These are phyloP conservation scores for Timema cristinae DNA, from an alignment of 2,888 invertebrate species.

Conservation along the genomic window DNA sequence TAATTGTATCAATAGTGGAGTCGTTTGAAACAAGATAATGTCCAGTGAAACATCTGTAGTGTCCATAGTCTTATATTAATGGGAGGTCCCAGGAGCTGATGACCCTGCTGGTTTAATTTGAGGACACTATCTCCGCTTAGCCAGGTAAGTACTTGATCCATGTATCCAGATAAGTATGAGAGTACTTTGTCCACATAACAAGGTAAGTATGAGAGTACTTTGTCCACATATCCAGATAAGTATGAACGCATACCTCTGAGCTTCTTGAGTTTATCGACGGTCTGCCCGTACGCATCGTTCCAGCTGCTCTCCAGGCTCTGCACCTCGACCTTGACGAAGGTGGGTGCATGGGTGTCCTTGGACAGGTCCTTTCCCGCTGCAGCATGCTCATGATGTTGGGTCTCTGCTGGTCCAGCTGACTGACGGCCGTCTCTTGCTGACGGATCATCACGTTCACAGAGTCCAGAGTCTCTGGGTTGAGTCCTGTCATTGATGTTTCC, in stretches of 20 bases:
- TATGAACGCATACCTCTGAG: constrained; percentile 54
- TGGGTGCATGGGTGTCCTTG: constrained; percentile 80
- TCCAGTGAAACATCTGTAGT: no score
- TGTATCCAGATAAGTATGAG: no score
- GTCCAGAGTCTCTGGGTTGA: constrained; percentile 65
- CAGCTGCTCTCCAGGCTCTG: constrained; percentile 80
- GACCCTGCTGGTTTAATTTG: no score
- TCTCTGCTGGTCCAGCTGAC: constrained; percentile 77
- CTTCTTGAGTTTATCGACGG: constrained; percentile 74
- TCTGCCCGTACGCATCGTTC: constrained; percentile 82
- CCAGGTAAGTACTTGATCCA: no score
- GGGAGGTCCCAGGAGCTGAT: no score
- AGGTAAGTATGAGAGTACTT: no score
- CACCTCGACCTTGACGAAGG: constrained; percentile 80
- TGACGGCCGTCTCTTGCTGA: constrained; percentile 78
- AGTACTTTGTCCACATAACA: no score
- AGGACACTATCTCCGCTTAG: no score
- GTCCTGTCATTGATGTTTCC: constrained; percentile 54
- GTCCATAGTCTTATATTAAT: no score
- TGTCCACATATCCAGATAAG: no score
- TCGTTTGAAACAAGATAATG: no score
- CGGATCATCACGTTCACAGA: constrained; percentile 70
- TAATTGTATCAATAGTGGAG: no score
- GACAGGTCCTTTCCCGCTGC: constrained; percentile 82
- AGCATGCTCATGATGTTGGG: constrained; percentile 85